Evolutionary conservation across 1,140 invertebrate species (phyloP), one percentile per base, ranked within the genome.

Genomic region (Augochlora pura): DNA sequence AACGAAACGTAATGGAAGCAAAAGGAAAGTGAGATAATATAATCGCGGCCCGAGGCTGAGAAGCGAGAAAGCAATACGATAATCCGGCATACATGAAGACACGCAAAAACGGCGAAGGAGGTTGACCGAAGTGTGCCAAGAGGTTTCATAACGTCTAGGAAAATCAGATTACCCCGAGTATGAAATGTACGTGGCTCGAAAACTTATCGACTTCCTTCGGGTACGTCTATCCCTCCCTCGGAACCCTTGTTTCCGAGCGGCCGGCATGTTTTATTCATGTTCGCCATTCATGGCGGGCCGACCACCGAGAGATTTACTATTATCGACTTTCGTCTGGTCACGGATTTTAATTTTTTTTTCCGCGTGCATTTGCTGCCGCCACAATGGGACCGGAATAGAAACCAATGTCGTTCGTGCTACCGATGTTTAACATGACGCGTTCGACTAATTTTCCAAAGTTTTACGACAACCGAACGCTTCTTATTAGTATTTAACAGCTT

Each of bases 201-300:
- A 82, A 80, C 52, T n/a, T 75, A 80, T 80, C 71, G 77, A 71
- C 71, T 39, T 64, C 52, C 52, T 66, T 52, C 69, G 23, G 32
- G 66, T n/a, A 6, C 32, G 18, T 14, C 42, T 46, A 46, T 46
- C 42, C 62, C 54, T n/a, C 10, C 6, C 12, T 25, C 63, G 42
- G 18, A 23, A 57, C 54, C 38, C 38, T 74, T 74, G 52, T 77
- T 60, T 46, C 63, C 68, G 27, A 54, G 21, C 63, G 64, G 52
- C 21, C 42, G 63, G 16, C 38, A 85, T 83, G 77, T 85, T 83
- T 85, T 85, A 85, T 85, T 83, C 81, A 83, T 77, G 77, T 16
- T 39, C 21, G 42, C 73, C 77, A 74, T 74, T 79, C 42, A 75
- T 80, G 63, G n/a, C 49, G 16, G 38, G 38, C 5, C 8, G 69